phyloP scores from a whole-genome alignment of 2,797 vertebrate species.

The Sebastiscus albofasciatus region DNA sequence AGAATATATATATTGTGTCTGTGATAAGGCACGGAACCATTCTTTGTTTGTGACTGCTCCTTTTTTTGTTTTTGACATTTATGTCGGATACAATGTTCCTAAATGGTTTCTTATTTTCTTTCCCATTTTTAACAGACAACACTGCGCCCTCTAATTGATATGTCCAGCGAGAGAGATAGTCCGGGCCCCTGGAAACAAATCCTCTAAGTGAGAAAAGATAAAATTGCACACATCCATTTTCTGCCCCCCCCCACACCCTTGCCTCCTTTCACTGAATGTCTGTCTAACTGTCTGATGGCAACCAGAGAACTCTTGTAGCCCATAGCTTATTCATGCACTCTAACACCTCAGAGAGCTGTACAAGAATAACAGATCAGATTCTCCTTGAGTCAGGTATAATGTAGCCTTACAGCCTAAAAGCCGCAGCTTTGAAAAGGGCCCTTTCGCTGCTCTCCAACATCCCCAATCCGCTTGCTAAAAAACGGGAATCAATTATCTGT shows the following conservation, averaged over 20 bases:
- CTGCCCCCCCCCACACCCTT: background rate
- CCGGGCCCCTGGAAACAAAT: slow-evolving; percentile 40
- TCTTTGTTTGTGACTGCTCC: slow-evolving; percentile 32
- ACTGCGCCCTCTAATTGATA: slow-evolving; percentile 53
- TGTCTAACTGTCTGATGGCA: slow-evolving; percentile 63
- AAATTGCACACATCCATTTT: slow-evolving; percentile 59
- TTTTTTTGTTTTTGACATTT: slow-evolving; percentile 57
- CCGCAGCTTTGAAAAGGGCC: slow-evolving; percentile 47
- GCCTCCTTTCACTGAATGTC: slow-evolving; percentile 20
- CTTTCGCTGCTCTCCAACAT: slow-evolving; percentile 42
- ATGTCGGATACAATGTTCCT: slow-evolving; percentile 22
- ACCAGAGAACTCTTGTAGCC: slow-evolving; percentile 66
- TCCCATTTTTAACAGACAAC: slow-evolving; percentile 32
- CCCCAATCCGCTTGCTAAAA: slow-evolving; percentile 52
- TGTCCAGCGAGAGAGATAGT: slow-evolving; percentile 30
- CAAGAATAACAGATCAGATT: slow-evolving; percentile 77
- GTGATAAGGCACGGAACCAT: slow-evolving; percentile 34
- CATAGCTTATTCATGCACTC: slow-evolving; percentile 76
- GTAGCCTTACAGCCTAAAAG: slow-evolving; percentile 66
- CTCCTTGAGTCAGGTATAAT: slow-evolving; percentile 76
- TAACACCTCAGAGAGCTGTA: slow-evolving; percentile 68
- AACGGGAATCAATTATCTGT: slow-evolving; percentile 71
- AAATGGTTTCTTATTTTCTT: slow-evolving; percentile 33
- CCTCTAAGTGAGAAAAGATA: slow-evolving; percentile 47
- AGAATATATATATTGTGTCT: slow-evolving; percentile 41